Percentiles rank a stretch among this genome's conserved stretches.
These are phyloP conservation scores for Phortica magna DNA, from an alignment of 2,888 invertebrate genomes.

Conservation along the genomic window DNA sequence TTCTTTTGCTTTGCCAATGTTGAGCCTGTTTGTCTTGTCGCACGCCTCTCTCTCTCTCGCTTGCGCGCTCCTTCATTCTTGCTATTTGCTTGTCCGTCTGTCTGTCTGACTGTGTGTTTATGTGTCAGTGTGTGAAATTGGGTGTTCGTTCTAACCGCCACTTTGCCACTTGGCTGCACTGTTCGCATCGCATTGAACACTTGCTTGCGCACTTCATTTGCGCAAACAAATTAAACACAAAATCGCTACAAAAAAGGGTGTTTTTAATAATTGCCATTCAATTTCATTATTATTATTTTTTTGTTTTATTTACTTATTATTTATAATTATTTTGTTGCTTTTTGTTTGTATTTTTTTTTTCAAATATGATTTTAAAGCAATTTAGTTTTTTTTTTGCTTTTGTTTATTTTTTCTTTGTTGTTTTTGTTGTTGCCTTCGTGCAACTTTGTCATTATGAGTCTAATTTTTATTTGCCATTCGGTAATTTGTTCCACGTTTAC, in stretches of 20 bases:
- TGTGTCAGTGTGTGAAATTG: neutral
- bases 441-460: slow-evolving; percentile 45
- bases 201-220: neutral
- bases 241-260: too few relatives aligned
- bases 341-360: slow-evolving; percentile 5
- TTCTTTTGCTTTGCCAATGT: neutral
- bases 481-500: slow-evolving; percentile 61
- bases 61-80: neutral
- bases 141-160: neutral
- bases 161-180: neutral
- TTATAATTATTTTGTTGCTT: slow-evolving; percentile 15
- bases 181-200: too few relatives aligned
- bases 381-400: neutral
- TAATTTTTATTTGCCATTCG: slow-evolving; percentile 52
- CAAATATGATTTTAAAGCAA: neutral
- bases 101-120: neutral
- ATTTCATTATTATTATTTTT: too few relatives aligned
- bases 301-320: neutral
- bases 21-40: neutral
- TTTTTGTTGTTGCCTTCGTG: neutral
- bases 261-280: too few relatives aligned
- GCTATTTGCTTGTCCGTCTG: neutral
- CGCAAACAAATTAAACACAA: neutral
- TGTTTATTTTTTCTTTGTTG: neutral
- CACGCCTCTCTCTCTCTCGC: too few relatives aligned